Evolutionary conservation across 1,140 invertebrate species (phyloP), one percentile per base, ranked within the genome.

Genomic region (Drosophila rufa): DNA sequence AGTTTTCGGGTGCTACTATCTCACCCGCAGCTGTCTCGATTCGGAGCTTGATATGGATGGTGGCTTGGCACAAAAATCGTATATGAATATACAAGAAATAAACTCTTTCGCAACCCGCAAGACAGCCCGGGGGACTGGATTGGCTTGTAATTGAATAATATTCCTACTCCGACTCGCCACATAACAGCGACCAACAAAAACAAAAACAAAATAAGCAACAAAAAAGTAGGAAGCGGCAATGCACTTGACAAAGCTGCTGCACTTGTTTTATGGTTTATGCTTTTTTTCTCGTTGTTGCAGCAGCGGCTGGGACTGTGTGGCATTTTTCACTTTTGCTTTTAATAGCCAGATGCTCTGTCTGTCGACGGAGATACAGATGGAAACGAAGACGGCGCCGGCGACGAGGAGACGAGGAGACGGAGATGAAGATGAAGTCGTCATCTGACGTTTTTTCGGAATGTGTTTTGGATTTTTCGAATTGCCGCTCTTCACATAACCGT

Each of bases 321-420:
- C 70, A 84, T 90, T 82, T 85, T 85, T 81, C 85, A 90, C 85
- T 90, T 90, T 90, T 90, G 84, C 84, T 89, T 90, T 90, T 89
- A 79, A 87, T 84, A 87, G 80, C 71, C 77, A 80, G 71, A 67
- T 65, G 57, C 61, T 55, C 53, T 38, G 67, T 68, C 62, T 67
- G 60, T 19, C 30, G 60, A 38, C 14, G 27, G 33, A 55, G 19
- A 22, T 38, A 40, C 53, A 55, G 53, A 55, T 55, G 53, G 51
- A 38, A 55, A 14, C 36, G 36, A 0, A 38, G 36, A 33, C 17
- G 17, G 38, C 14, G 14, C 6, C 36, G 57, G 22, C 57, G 11
- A 19, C 50, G 33, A 36, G 9, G 45, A 68, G 11, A 19, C 50
- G 33, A 36, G 9, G 45, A 68, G 64, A 50, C 64, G 65, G 36